A percentile compares a stretch with the other conserved stretches of the same genome.
These are phyloP conservation scores for Marasmarcha lunaedactyla DNA, from an alignment of 2,888 invertebrate genomes.

Conservation along the genomic window DNA sequence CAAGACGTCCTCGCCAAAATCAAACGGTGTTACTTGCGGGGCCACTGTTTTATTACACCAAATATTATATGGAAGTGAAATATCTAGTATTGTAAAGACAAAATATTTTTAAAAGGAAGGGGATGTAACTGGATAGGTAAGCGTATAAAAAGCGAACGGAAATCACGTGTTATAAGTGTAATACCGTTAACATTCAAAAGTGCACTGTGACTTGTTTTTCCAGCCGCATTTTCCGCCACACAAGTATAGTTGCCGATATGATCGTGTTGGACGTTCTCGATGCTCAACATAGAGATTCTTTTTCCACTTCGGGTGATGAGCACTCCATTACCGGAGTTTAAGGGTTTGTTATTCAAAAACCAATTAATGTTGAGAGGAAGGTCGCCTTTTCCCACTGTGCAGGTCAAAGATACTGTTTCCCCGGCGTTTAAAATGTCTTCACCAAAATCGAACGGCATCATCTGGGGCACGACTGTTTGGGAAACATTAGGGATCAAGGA, in stretches of 20 bases:
- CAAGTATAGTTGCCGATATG: conserved; percentile 76
- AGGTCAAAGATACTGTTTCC: conserved; percentile 77
- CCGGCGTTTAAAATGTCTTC: conserved; percentile 79
- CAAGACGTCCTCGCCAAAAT: conserved; percentile 79
- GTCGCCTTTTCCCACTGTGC: conserved; percentile 80
- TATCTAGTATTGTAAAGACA: too few relatives aligned
- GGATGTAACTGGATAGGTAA: neutral
- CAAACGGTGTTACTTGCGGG: conserved; percentile 84
- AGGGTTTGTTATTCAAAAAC: conserved; percentile 72
- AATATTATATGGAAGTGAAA: conserved; percentile 5
- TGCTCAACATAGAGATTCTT: conserved; percentile 76
- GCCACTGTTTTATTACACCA: conserved; percentile 66
- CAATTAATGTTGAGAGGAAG: conserved; percentile 77
- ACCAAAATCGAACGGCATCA: conserved; percentile 82
- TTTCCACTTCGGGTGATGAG: conserved; percentile 72
- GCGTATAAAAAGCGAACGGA: conserved; percentile 14
- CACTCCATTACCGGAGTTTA: conserved; percentile 68
- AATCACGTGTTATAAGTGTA: conserved; percentile 16
- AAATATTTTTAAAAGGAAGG: too few relatives aligned
- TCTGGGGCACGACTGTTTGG: conserved; percentile 79
- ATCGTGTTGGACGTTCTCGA: conserved; percentile 70
- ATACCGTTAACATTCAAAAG: conserved; percentile 78
- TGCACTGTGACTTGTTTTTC: conserved; percentile 73
- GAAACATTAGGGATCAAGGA: conserved; percentile 7
- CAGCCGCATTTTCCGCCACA: conserved; percentile 75